phyloP scores from a whole-genome alignment of 2,113 vertebrate species.

The Gallinago paraguaiae region DNA sequence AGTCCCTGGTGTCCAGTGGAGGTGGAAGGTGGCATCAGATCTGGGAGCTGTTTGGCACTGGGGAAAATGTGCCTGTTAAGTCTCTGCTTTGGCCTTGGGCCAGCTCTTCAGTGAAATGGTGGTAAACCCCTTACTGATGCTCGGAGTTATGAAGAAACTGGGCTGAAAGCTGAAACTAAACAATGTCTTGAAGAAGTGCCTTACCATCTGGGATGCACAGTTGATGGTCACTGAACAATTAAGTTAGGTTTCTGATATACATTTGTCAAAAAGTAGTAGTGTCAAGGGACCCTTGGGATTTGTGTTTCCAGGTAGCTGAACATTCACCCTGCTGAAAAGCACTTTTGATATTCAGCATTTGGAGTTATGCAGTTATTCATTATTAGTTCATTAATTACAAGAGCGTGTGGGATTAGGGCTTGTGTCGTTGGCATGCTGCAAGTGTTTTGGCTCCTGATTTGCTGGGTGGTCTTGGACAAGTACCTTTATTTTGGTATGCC shows the following conservation, averaged over 20 bases:
- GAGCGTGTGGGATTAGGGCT: neutral
- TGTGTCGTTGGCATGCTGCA: neutral
- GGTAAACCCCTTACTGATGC: neutral
- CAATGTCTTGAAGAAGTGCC: rapidly evolving
- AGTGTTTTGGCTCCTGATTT: neutral
- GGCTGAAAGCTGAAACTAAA: neutral
- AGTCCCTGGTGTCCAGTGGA: neutral
- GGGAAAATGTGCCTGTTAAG: neutral
- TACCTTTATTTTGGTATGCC: neutral
- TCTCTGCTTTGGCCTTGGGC: neutral
- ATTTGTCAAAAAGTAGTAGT: neutral
- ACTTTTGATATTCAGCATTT: neutral
- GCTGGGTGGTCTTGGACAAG: neutral
- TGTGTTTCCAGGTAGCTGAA: neutral
- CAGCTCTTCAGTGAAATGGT: rapidly evolving
- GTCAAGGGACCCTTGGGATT: neutral
- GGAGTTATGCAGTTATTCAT: neutral
- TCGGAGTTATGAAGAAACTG: neutral
- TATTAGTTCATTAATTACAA: neutral
- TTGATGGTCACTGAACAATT: neutral
- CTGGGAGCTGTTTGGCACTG: rapidly evolving
- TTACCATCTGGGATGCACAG: neutral
- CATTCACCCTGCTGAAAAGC: neutral
- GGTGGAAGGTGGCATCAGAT: neutral
- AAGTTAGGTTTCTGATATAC: neutral